These are phyloP conservation scores for Philopedon plagiatum DNA, from an alignment of 2,888 invertebrate species.

Conservation along the genomic window DNA sequence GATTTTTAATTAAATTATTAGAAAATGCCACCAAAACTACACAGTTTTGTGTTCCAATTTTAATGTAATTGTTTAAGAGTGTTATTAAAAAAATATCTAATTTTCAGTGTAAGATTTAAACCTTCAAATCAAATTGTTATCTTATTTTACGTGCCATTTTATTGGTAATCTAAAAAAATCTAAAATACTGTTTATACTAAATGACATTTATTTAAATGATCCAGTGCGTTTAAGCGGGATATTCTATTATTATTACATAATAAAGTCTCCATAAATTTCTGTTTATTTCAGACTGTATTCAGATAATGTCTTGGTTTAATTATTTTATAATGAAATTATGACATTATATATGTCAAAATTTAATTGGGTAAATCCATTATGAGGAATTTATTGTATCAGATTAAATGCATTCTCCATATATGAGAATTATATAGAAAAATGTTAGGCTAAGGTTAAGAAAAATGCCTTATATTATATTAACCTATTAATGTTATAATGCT, in stretches of 20 bases:
- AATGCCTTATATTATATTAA: not conserved
- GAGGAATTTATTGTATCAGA: conserved; percentile 37
- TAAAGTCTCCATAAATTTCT: conserved; percentile 43
- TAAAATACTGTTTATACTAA: not conserved
- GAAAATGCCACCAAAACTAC: too few species aligned
- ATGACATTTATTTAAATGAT: conserved; percentile 10
- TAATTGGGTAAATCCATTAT: conserved; percentile 38
- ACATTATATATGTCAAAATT: conserved; percentile 45
- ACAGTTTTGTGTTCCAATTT: too few species aligned
- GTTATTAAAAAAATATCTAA: too few species aligned
- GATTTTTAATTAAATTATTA: too few species aligned
- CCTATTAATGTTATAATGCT: conserved; percentile 1
- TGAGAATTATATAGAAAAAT: conserved; percentile 1
- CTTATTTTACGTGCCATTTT: not conserved
- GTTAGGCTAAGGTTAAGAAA: not conserved
- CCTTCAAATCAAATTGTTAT: not conserved
- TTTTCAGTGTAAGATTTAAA: too few species aligned
- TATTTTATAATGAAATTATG: conserved; percentile 50
- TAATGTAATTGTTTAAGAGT: too few species aligned
- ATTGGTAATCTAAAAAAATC: too few species aligned
- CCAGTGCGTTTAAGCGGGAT: not conserved
- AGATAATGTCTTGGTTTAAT: conserved; percentile 42
- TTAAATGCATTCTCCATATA: conserved; percentile 3
- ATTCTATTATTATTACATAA: conserved; percentile 18
- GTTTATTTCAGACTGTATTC: conserved; percentile 44